Evolutionary conservation across 2,888 invertebrate species (phyloP).

Genomic region (Therioaphis trifolii): DNA sequence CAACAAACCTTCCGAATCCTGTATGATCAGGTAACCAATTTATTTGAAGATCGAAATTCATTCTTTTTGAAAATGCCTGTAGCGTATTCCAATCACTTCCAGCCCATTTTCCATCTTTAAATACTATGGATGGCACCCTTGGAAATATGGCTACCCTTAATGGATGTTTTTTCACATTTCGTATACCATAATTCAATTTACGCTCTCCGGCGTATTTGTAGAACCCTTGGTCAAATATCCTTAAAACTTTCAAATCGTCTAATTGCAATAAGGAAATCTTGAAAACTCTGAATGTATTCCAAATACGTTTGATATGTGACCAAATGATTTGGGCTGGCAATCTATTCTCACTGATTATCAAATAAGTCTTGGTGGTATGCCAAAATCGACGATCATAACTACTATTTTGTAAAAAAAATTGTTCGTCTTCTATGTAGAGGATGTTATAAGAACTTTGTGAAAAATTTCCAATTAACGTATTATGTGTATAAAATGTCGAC

Average conservation of each 20-base stretch:
- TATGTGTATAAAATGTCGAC: constrained; percentile 38
- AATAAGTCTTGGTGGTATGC: constrained; percentile 45
- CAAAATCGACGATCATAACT: constrained; percentile 16
- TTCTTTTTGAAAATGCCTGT: background rate
- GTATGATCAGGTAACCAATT: background rate
- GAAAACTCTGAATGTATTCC: constrained; percentile 29
- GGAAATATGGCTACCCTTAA: constrained; percentile 30
- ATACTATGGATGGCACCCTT: constrained; percentile 28
- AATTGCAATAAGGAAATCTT: constrained; percentile 33
- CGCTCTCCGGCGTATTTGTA: background rate
- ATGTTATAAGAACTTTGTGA: constrained; percentile 14
- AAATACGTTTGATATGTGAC: constrained; percentile 24
- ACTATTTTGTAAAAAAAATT: constrained; percentile 11
- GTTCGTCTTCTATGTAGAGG: constrained; percentile 29
- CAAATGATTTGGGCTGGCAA: background rate
- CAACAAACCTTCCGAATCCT: constrained; percentile 50
- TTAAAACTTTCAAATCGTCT: constrained; percentile 23
- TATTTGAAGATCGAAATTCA: constrained; percentile 45
- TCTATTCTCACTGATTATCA: constrained; percentile 36
- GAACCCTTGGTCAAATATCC: constrained; percentile 19
- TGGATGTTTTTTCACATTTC: constrained; percentile 18
- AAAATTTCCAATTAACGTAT: background rate
- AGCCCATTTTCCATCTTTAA: background rate
- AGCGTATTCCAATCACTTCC: constrained; percentile 46
- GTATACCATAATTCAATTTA: constrained; percentile 19